phyloP scores from a whole-genome alignment of 2,888 invertebrate genomes.

The Lepidocyrtinus sp. region DNA sequence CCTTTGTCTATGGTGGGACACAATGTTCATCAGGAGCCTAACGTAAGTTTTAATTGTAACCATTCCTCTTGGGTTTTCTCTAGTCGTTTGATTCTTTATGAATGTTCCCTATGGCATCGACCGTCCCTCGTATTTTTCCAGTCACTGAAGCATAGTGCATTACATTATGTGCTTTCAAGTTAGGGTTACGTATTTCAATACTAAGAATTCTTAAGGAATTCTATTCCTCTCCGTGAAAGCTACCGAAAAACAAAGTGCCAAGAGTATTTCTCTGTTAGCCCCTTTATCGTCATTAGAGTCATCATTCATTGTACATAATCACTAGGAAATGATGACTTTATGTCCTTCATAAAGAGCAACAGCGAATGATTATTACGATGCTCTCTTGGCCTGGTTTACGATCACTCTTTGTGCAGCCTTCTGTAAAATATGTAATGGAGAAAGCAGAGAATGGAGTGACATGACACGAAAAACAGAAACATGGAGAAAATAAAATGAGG shows the following conservation, averaged over 20 bases:
- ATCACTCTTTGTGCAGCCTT: too few relatives aligned
- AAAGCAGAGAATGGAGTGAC: slow-evolving; percentile 35
- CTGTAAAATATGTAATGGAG: background rate
- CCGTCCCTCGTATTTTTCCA: too few relatives aligned
- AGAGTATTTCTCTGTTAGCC: background rate
- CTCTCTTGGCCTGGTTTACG: slow-evolving; percentile 42
- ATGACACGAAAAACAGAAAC: slow-evolving; percentile 22
- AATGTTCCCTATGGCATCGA: too few relatives aligned
- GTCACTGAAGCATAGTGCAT: too few relatives aligned
- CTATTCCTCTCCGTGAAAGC: too few relatives aligned
- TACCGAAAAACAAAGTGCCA: slow-evolving; percentile 8
- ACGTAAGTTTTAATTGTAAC: too few relatives aligned
- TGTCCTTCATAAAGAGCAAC: slow-evolving; percentile 56
- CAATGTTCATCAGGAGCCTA: too few relatives aligned
- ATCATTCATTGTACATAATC: slow-evolving; percentile 8
- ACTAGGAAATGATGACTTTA: slow-evolving; percentile 38
- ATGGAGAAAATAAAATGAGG: background rate
- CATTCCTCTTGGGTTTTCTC: too few relatives aligned
- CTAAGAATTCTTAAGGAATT: too few relatives aligned
- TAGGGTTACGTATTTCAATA: too few relatives aligned
- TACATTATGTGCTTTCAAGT: slow-evolving; percentile 25
- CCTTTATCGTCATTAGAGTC: background rate
- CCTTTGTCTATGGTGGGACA: too few relatives aligned
- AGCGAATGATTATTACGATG: slow-evolving; percentile 44
- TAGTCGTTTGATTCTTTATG: too few relatives aligned